Evolutionary conservation across 2,888 invertebrate species (phyloP), one percentile per base, ranked within the genome.

Genomic region (Pterostichus niger): DNA sequence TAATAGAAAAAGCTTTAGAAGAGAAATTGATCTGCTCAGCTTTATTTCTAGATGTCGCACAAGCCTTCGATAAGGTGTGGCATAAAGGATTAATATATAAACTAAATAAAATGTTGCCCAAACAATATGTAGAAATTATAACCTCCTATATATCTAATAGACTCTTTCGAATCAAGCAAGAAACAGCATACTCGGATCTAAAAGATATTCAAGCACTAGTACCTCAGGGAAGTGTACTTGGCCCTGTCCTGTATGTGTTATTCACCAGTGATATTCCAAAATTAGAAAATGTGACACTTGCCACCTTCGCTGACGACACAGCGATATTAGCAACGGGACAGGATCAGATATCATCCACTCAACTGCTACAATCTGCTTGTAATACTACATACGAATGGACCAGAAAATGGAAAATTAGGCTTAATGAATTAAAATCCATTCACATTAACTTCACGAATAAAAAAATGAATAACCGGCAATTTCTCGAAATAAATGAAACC

Each of bases 401-500:
- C 7, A 84, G 85, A 9, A 84, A 84, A 73, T 86, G 86, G 86
- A 84, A 84, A 68, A 86, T 86, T 7, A 85, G 85, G 77, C 81
- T 84, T 5, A 86, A 85, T 61, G 85, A 85, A 68, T 40, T 44
- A 0, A 87, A 87, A 85, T 86, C 86, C 9, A 68, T 79, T 1
- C 85, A 87, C 49, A 77, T 86, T 52, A 86, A 85, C 13, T 86
- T 86, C 71, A n/a, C n/a, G n/a, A n/a, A n/a, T n/a, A 85, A 24
- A 84, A 64, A 11, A 11, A 35, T 64, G 6, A 64, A 33, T n/a
- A 64, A 64, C 31, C 11, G 33, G n/a, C 33, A 9, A 35, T 13
- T n/a, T 6, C n/a, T 64, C 0, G 10, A n/a, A 33, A 64, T 64
- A 64, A 64, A 64, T 77, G 75, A 59, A 24, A 61, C 61, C 15